phyloP scores from a whole-genome alignment of 2,113 vertebrate species.

The Trinectes maculatus region DNA sequence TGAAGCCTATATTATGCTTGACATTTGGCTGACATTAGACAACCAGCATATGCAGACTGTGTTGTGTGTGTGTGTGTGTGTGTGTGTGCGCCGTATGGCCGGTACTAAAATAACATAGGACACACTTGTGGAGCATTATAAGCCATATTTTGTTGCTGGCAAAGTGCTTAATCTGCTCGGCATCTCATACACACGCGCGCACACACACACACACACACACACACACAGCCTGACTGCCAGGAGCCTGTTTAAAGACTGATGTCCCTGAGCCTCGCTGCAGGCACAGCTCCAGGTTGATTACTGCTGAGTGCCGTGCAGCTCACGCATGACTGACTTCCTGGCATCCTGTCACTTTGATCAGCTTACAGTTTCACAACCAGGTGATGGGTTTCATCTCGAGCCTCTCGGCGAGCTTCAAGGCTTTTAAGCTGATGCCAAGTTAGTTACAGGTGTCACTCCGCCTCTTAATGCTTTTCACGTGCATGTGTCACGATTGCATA shows the following conservation, averaged over 20 bases:
- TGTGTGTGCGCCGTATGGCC: constrained; percentile 9
- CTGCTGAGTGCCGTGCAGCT: constrained; percentile 64
- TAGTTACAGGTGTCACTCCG: constrained; percentile 27
- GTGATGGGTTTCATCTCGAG: constrained; percentile 45
- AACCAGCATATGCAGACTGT: no score
- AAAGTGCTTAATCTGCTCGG: constrained; percentile 58
- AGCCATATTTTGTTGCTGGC: constrained; percentile 60
- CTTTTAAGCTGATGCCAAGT: constrained; percentile 33
- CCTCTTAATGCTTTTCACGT: constrained; percentile 3
- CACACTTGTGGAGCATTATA: constrained; percentile 55
- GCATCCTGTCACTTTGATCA: constrained; percentile 60
- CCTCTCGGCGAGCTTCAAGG: constrained; percentile 24
- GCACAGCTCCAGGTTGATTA: constrained; percentile 75
- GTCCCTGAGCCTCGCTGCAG: constrained; percentile 61
- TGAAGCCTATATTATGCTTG: constrained; percentile 3
- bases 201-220: constrained; percentile 28
- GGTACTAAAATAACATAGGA: constrained; percentile 45
- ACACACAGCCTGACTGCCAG: constrained; percentile 58
- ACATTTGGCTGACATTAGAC: constrained; percentile 11
- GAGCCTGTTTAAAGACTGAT: constrained; percentile 56
- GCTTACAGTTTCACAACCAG: constrained; percentile 47
- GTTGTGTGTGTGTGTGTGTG: constrained; percentile 15
- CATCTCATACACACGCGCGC: constrained; percentile 41
- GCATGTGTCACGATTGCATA: background rate
- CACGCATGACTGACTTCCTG: constrained; percentile 63